These are phyloP conservation scores for Horisme vitalbata DNA, from an alignment of 2,888 invertebrate species.

Conservation along the genomic window DNA sequence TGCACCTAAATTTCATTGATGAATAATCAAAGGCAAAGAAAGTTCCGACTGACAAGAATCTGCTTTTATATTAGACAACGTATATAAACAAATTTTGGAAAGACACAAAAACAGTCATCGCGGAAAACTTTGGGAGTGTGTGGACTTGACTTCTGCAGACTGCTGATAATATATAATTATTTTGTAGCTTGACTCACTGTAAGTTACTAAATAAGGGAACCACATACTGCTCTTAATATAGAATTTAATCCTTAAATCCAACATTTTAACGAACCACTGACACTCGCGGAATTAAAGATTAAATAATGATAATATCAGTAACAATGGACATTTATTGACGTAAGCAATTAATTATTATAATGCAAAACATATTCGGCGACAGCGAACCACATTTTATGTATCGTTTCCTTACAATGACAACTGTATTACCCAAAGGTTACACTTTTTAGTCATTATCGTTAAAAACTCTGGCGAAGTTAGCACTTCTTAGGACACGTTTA, in stretches of 20 bases:
- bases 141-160: no score
- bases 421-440: constrained; percentile 22
- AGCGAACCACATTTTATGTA: constrained; percentile 13
- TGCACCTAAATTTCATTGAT: no score
- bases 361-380: constrained; percentile 21
- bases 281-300: constrained; percentile 14
- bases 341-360: constrained; percentile 30
- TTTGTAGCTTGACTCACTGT: neutral
- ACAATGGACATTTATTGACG: constrained; percentile 28
- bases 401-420: constrained; percentile 30
- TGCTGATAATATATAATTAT: no score
- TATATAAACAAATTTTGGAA: no score
- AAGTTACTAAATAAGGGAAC: neutral
- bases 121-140: no score
- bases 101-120: no score
- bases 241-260: constrained; percentile 3
- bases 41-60: no score
- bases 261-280: constrained; percentile 11
- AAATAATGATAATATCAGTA: constrained; percentile 30
- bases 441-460: no score
- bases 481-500: no score
- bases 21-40: no score
- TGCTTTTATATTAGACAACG: no score
- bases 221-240: constrained; percentile 8
- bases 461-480: no score